Evolutionary conservation across 2,888 invertebrate genomes (phyloP), one percentile per base, ranked within the genome.

Genomic region (Cancer borealis): DNA sequence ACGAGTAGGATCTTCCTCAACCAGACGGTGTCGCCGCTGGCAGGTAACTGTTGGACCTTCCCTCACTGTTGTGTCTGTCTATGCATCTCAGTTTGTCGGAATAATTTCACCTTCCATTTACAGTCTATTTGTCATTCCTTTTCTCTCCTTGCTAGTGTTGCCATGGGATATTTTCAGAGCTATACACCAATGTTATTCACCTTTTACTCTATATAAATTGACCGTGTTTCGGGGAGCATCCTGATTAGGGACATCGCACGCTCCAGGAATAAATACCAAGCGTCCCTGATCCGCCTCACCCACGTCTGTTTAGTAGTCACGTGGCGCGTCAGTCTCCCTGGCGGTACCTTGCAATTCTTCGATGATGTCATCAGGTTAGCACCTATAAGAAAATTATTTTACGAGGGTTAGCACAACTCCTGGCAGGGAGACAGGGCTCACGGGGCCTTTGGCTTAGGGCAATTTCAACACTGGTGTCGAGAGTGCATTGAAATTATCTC

Each of bases 71-170:
- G 30, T 79, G 79, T 79, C 66, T n/a, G 79, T 79, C 79, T 8
- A 14, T 30, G 79, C 30, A 30, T 79, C 79, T 0, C 79, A 79
- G 79, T 79, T 79, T 79, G 79, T 79, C 79, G 30, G 79, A 79
- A 79, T 30, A 79, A 79, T 79, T 79, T 30, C 79, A 79, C 79
- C 79, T 79, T 79, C 79, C 79, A 30, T 79, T 79, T 79, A 79
- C 79, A 79, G 79, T 79, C 79, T 79, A 79, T 79, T 79, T 79
- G 79, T 30, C 79, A 12, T 30, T 79, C 8, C 30, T 30, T 79
- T 79, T 30, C 30, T 30, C 79, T 30, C 30, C 79, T 12, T 30
- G 73, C 73, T 6, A 6, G 79, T 30, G 79, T 79, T 79, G 30
- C 30, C 79, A 30, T 30, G 79, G 79, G 79, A 6, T 30, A 30